Evolutionary conservation across 1,140 invertebrate genomes (phyloP).

Genomic region (Magallana angulata): DNA sequence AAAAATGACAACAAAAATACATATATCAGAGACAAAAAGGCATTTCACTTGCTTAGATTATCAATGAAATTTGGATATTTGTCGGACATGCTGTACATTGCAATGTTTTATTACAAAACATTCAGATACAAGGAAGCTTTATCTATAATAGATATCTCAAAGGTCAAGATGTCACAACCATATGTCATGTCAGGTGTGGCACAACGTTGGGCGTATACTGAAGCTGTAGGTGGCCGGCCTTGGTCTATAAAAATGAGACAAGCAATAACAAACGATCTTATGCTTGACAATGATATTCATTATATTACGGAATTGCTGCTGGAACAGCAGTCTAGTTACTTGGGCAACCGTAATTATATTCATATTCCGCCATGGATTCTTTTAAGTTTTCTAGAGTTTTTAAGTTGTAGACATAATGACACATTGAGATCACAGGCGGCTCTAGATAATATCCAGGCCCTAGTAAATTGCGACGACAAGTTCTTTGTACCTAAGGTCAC

Average conservation of each 20-base stretch:
- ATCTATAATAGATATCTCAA: neutral
- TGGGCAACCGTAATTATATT: no score
- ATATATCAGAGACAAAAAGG: neutral
- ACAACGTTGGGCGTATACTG: neutral
- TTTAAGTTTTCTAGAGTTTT: neutral
- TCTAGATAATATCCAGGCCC: neutral
- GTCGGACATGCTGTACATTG: neutral
- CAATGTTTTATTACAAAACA: slow-evolving; percentile 6
- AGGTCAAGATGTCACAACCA: neutral
- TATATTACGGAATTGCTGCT: no score
- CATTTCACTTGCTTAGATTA: neutral
- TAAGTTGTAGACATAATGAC: neutral
- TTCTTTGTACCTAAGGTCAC: neutral
- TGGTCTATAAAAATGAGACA: neutral
- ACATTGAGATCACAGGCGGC: neutral
- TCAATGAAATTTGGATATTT: neutral
- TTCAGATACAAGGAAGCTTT: neutral
- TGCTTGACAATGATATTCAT: no score
- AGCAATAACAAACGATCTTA: neutral
- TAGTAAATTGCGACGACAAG: neutral
- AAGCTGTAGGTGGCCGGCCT: neutral
- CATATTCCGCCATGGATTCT: neutral
- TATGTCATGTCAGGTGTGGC: no score
- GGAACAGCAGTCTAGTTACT: neutral
- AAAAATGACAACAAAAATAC: neutral